Base-by-base conservation (phyloP, 1,140 invertebrate species). In the Penaeus chinensis region DNA sequence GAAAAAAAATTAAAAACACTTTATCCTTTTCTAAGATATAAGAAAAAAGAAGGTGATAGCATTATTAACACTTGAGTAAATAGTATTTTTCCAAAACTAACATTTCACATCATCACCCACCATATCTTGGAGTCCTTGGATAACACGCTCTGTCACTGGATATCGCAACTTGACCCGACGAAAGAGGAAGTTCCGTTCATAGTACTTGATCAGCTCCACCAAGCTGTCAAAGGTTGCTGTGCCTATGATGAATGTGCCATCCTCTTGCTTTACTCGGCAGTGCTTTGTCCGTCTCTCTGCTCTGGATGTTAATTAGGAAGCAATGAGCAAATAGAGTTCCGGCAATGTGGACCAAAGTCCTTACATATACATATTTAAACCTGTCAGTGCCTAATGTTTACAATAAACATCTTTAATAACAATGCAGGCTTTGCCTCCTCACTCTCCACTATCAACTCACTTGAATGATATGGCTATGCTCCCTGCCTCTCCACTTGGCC, bases 201-300 rank as follows among this genome's bases (percentile, higher is more conserved):
- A 99, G 91, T 98, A 98, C 85, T 94, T 95, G 2, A 99, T 95
- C 86, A 99, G 93, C 89, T 98, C 97, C 0, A 98, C 96, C n/a
- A 99, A 93, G 91, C 95, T 98, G 93, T 99, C 98, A 93, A 99
- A 99, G 91, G 97, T 95, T 66, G 96, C 96, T 3, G 95, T 96
- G 19, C 97, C 98, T 90, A 99, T 97, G 0, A 95, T 95, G 91
- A 97, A 99, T 0, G 98, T 91, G 0, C 98, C 94, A 7, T 97
- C 98, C 92, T 99, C 98, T 37, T 85, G 93, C 92, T 96, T 96
- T 47, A 99, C 97, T 80, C 96, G 94, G 92, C 98, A 99, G 92
- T 99, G 98, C 91, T 99, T 99, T 83, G 99, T 98, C 92, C 97
- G 96, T 32, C 95, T 96, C 91, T 98, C 97, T 37, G 96, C 96